Evolutionary conservation across 2,888 invertebrate genomes (phyloP), one percentile per base, ranked within the genome.

Genomic region (Aphodius sticticus): DNA sequence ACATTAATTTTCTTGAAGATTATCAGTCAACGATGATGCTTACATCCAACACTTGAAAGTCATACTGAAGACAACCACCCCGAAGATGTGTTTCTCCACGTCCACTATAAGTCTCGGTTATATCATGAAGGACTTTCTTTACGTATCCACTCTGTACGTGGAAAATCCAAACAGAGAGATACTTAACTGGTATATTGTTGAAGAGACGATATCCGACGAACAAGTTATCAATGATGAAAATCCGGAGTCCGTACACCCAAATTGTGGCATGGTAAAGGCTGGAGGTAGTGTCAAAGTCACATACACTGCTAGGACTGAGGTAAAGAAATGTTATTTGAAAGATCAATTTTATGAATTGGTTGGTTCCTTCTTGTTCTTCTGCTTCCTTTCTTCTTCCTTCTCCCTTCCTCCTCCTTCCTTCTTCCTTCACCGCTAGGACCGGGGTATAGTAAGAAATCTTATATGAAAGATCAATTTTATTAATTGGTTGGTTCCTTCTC

Each of bases 181-280:
- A 12, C 14, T 86, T 4, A 70, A 81, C 6, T 88, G 88, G 88
- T 81, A 82, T 77, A 83, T 88, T 6, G 78, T 84, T 0, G 88
- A 88, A 81, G 83, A 87, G 9, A 82, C 6, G 6, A 2, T 12
- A 26, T 9, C 16, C 1, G 7, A 16, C 35, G 6, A 76, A 77
- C 16, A 70, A 6, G 7, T 38, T 70, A 16, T 14, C 69, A 5
- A 35, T 35, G n/a, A 69, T 78, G 15, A 69, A 77, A 75, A n/a
- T 14, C 35, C 26, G 76, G 16, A 37, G 15, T 16, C 70, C 38
- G 69, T 15, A 69, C 36, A 74, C 16, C 76, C 78, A 12, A 80
- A 77, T 15, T 12, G 37, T n/a, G 82, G 82, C 15, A 37, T 70
- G 7, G 16, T 82, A 36, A 35, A 36, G 7, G 69, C 70, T n/a